Conservation (phyloP, 2,888 invertebrate genomes). For the Lumbricus terrestris region DNA sequence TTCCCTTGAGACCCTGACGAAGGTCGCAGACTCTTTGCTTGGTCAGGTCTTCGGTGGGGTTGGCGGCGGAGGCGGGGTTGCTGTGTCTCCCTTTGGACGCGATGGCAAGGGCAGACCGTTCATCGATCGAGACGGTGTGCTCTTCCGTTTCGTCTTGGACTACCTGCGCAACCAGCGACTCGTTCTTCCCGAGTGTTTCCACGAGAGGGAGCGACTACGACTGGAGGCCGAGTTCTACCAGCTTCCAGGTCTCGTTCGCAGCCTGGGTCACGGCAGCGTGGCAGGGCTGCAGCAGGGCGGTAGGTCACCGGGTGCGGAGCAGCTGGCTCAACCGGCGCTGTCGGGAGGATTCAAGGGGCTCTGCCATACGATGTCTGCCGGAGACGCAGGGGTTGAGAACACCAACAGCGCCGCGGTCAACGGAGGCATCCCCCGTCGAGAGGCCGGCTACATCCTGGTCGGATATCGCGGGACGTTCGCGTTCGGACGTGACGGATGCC, state of each 20-base stretch:
- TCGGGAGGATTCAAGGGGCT: not conserved
- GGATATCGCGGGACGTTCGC: conserved; percentile 98
- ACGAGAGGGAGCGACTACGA: conserved; percentile 65
- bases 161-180: conserved; percentile 83
- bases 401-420: conserved; percentile 63
- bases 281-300: not conserved
- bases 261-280: not conserved
- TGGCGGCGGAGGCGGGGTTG: conserved; percentile 25
- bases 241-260: conserved; percentile 70
- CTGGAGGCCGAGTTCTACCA: conserved; percentile 66
- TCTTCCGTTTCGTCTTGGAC: conserved; percentile 94
- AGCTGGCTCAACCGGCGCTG: too few relatives aligned
- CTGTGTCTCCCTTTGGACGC: not conserved
- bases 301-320: not conserved
- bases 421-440: conserved; percentile 73
- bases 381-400: conserved; percentile 84
- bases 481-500: conserved; percentile 88
- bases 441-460: conserved; percentile 89
- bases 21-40: conserved; percentile 76
- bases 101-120: conserved; percentile 64
- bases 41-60: conserved; percentile 69
- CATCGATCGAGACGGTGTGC: conserved; percentile 93
- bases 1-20: conserved; percentile 76
- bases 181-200: conserved; percentile 89
- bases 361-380: conserved; percentile 41